Conservation (phyloP, 2,888 invertebrate genomes). For the Hirtodrosophila duncani region DNA sequence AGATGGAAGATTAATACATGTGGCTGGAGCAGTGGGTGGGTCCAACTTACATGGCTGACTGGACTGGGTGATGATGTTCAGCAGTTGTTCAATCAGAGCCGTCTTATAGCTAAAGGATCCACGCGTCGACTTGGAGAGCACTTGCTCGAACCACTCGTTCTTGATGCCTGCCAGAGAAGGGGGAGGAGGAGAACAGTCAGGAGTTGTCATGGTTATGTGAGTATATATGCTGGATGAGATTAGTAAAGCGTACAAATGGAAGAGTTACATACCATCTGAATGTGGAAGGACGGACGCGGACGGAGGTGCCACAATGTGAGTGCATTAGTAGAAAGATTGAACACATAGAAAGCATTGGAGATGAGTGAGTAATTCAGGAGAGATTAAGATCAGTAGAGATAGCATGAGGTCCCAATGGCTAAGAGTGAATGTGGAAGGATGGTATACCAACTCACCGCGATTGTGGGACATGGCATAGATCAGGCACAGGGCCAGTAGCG, state of each 20-base stretch:
- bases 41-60: slow-evolving; percentile 88
- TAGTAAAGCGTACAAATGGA: slow-evolving; percentile 42
- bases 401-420: slow-evolving; percentile 18
- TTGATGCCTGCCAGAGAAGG: slow-evolving; percentile 84
- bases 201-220: no score
- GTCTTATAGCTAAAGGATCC: slow-evolving; percentile 87
- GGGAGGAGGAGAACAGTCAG: no score
- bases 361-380: slow-evolving; percentile 41
- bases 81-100: slow-evolving; percentile 88
- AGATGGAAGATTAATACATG: neutral
- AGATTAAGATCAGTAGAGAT: slow-evolving; percentile 1
- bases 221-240: no score
- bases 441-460: slow-evolving; percentile 90
- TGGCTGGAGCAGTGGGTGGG: neutral
- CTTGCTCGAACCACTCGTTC: slow-evolving; percentile 87
- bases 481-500: slow-evolving; percentile 93
- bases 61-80: slow-evolving; percentile 89
- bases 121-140: slow-evolving; percentile 82
- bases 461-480: slow-evolving; percentile 96
- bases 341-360: slow-evolving; percentile 48
- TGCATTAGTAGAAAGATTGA: no score
- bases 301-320: slow-evolving; percentile 39
- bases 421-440: neutral
- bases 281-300: slow-evolving; percentile 22
- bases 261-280: slow-evolving; percentile 72